Base-by-base conservation (phyloP, 2,113 vertebrate species). In the Pycnonotus jocosus region DNA sequence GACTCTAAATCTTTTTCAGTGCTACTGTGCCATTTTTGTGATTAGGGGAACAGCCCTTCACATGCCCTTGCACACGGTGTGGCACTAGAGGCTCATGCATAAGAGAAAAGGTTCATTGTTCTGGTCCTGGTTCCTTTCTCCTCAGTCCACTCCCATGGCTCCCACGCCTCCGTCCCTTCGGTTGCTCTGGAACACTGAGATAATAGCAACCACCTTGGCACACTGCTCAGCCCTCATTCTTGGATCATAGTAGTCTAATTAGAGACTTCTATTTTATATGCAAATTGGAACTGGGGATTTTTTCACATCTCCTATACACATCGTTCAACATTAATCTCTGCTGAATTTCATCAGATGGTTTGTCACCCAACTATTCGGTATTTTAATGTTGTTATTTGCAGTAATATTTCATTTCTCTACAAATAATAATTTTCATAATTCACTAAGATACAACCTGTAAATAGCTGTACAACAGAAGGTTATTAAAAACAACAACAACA, bases 71-170 rank as follows among this genome's bases (percentile, higher is more conserved):
- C 24, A 44, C 33, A 31, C 4, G 21, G 35, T 44, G 21, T 58
- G 24, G n/a, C 70, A 88, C 35, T 11, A 51, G 57, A 72, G 57
- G 35, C 21, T 88, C 48, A 51, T 1, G 18, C 9, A 2, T 5
- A 54, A 54, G 15, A 79, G 57, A 35, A 74, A 77, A 57, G 11
- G 5, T 35, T 58, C 31, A 33, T 27, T 0, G 0, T 24, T 54
- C 27, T 24, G 19, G 16, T 68, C 27, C 35, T 42, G 11, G 35
- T 8, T 74, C 27, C 53, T 42, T 22, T 42, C 27, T 58, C 30
- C 21, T 56, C 30, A 31, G 23, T 14, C 3, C 47, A 24, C 10
- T 9, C 19, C 18, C 16, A 21, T 5, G 0, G 1, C 40, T 9
- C 22, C 47, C 31, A 7, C 11, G n/a, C 9, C 33, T 30, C 28